phyloP scores from a whole-genome alignment of 2,797 vertebrate genomes.

The Nyctalus aviator region DNA sequence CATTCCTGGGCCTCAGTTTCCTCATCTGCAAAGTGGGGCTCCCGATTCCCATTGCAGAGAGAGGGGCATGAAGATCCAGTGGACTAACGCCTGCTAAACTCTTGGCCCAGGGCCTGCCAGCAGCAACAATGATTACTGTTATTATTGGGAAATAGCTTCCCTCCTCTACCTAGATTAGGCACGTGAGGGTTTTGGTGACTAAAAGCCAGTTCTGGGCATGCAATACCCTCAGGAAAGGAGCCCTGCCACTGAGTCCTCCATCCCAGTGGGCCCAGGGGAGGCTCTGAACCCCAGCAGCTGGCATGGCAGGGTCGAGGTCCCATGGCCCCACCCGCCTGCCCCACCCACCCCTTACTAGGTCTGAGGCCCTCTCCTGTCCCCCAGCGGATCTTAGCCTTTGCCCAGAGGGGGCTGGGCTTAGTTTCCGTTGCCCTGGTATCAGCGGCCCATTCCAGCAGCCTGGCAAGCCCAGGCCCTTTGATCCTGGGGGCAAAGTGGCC shows the following conservation, averaged over 20 bases:
- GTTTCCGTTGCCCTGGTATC: slow-evolving; percentile 22
- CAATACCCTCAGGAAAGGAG: not conserved
- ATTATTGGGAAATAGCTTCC: too few species aligned
- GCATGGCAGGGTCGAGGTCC: not conserved
- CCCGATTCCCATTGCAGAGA: not conserved
- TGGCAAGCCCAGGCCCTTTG: slow-evolving; percentile 65
- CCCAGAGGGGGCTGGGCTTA: not conserved
- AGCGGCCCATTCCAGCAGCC: not conserved
- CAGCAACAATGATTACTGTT: not conserved
- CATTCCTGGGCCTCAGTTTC: not conserved
- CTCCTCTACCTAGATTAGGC: not conserved
- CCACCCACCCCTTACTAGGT: not conserved
- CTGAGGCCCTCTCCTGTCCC: not conserved
- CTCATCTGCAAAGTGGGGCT: not conserved
- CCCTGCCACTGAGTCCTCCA: not conserved
- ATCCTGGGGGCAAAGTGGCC: not conserved
- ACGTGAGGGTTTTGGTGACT: not conserved
- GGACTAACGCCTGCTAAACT: not conserved
- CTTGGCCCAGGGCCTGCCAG: not conserved
- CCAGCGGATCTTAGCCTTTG: slow-evolving; percentile 57
- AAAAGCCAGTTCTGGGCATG: not conserved
- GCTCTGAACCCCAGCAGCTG: not conserved
- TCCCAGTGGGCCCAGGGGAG: not conserved
- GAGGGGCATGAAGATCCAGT: not conserved
- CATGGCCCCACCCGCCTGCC: not conserved